These are phyloP conservation scores for Drosophila rufa DNA, from an alignment of 1,140 invertebrate genomes.

Conservation along the genomic window DNA sequence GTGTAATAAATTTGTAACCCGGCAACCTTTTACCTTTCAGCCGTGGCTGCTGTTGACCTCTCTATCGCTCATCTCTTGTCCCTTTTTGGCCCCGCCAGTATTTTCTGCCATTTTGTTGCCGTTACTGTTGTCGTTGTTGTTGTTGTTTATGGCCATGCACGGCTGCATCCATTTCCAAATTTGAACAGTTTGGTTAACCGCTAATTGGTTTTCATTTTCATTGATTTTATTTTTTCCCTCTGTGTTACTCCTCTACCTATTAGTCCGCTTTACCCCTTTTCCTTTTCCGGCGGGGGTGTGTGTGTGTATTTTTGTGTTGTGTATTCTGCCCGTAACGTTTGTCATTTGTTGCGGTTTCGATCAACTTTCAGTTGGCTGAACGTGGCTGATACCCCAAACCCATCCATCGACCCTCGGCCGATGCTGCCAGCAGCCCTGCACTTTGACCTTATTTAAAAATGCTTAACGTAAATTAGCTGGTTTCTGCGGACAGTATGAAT, in stretches of 20 bases:
- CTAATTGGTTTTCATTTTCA: conserved; percentile 83
- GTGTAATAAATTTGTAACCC: conserved; percentile 59
- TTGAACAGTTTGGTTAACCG: conserved; percentile 83
- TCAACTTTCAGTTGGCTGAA: conserved; percentile 74
- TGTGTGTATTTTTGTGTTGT: conserved; percentile 43
- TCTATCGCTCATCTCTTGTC: conserved; percentile 37
- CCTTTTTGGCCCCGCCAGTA: conserved; percentile 5
- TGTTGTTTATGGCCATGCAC: conserved; percentile 76
- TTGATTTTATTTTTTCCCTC: conserved; percentile 66
- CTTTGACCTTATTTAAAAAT: conserved; percentile 80
- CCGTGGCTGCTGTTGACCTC: conserved; percentile 43
- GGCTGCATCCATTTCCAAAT: conserved; percentile 82
- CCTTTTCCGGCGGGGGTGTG: conserved; percentile 1
- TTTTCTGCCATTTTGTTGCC: conserved; percentile 19
- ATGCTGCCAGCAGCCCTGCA: conserved; percentile 11
- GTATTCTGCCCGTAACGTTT: conserved; percentile 72
- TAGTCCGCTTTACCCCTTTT: neutral
- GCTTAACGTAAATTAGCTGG: conserved; percentile 82
- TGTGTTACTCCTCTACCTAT: conserved; percentile 4
- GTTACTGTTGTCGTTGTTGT: conserved; percentile 21
- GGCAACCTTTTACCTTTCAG: conserved; percentile 61
- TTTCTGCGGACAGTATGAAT: conserved; percentile 75
- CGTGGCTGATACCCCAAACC: conserved; percentile 10
- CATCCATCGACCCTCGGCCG: neutral
- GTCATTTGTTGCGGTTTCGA: conserved; percentile 82